Base-by-base conservation (phyloP, 2,888 invertebrate species). In the Cryptosula pallasiana region DNA sequence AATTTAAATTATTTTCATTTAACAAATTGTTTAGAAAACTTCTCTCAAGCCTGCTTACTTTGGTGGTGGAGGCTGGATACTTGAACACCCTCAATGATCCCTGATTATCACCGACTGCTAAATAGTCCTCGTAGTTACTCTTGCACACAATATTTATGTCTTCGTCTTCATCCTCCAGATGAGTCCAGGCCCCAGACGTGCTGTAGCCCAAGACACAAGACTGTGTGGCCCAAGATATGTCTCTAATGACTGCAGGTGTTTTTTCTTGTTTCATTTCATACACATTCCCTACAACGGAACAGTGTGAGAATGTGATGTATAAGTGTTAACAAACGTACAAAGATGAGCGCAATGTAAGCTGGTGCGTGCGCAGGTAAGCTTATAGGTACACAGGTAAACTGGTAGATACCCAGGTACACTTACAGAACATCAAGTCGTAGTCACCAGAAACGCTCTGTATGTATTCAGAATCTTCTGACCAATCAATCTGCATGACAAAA, bases 361-460 rank as follows among this genome's bases (percentile, higher is more conserved):
- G n/a, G n/a, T n/a, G n/a, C n/a, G n/a, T n/a, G n/a, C n/a, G n/a
- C n/a, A n/a, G n/a, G n/a, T n/a, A n/a, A n/a, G n/a, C n/a, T n/a
- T n/a, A n/a, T n/a, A n/a, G n/a, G n/a, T n/a, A n/a, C n/a, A n/a
- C n/a, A n/a, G n/a, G n/a, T n/a, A n/a, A n/a, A n/a, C n/a, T n/a
- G n/a, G n/a, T n/a, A n/a, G n/a, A n/a, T n/a, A n/a, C n/a, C 16
- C 9, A 20, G 5, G 23, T 57, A 72, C 71, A 88, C 91, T 89
- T 87, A 93, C 93, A 95, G 85, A 93, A 94, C 2, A 91, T 88
- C 71, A 94, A 86, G 82, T 95, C 94, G 78, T 93, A 93, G 82
- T 95, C 94, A 73, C 92, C 91, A 23, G 94, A 93, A 71, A 92
- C 93, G 0, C 93, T 92, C 86, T 94, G 94, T 73, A 95, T 86